phyloP scores from a whole-genome alignment of 2,888 invertebrate species.

The Limenitis camilla region DNA sequence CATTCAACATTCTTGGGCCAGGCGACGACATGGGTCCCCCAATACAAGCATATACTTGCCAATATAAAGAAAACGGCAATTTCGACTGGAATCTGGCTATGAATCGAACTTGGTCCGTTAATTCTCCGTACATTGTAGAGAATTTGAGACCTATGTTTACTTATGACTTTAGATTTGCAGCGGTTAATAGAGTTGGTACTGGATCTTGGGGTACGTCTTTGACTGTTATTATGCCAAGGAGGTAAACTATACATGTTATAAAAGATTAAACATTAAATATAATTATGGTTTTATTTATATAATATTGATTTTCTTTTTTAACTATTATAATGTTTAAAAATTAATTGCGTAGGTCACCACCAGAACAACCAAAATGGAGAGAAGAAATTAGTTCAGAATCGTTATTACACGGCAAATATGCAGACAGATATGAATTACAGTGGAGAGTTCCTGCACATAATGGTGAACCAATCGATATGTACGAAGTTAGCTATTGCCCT shows the following conservation, averaged over 20 bases:
- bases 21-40: constrained; percentile 84
- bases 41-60: constrained; percentile 80
- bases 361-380: constrained; percentile 77
- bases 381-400: constrained; percentile 61
- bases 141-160: constrained; percentile 82
- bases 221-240: constrained; percentile 82
- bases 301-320: neutral
- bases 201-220: constrained; percentile 82
- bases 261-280: neutral
- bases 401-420: constrained; percentile 72
- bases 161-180: constrained; percentile 90
- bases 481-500: constrained; percentile 86
- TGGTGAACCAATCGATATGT: constrained; percentile 90
- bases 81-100: constrained; percentile 80
- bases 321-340: neutral
- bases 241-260: constrained; percentile 38
- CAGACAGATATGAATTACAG: constrained; percentile 85
- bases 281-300: neutral
- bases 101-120: constrained; percentile 86
- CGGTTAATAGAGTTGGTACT: constrained; percentile 86
- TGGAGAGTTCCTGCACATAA: constrained; percentile 93
- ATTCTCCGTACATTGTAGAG: constrained; percentile 87
- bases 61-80: constrained; percentile 81
- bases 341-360: constrained; percentile 73
- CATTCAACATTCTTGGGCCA: constrained; percentile 85